phyloP scores from a whole-genome alignment of 2,113 vertebrate genomes.

The Carassius carassius region DNA sequence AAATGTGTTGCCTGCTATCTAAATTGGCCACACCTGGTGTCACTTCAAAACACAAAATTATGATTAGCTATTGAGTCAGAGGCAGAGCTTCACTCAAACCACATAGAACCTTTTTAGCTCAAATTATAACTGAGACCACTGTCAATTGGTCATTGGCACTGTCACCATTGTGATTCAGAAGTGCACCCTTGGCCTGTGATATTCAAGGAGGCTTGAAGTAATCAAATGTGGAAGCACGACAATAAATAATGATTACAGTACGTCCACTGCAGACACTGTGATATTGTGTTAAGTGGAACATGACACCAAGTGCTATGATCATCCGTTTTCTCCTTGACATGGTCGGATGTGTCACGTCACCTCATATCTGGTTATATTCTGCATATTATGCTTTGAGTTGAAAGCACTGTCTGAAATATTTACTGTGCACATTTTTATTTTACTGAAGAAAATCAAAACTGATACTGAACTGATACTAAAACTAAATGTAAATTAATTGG shows the following conservation, averaged over 20 bases:
- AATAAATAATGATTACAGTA: conserved; percentile 5
- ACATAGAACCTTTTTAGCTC: conserved; percentile 7
- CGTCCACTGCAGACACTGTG: background rate
- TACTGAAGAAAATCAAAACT: background rate
- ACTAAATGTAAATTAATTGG: background rate
- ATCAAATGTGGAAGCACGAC: background rate
- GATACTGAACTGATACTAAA: background rate
- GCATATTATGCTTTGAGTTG: background rate
- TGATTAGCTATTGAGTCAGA: background rate
- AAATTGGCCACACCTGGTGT: background rate
- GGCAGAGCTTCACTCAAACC: background rate
- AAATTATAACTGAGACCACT: background rate
- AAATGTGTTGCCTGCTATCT: background rate
- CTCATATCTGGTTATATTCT: background rate
- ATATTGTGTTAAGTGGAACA: conserved; percentile 16
- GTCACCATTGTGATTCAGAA: background rate
- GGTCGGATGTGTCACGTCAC: background rate
- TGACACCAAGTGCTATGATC: background rate
- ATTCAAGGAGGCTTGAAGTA: background rate
- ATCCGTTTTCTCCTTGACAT: background rate
- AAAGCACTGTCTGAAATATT: background rate
- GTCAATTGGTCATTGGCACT: too few species aligned
- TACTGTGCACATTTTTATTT: background rate
- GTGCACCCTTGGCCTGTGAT: background rate
- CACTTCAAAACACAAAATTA: background rate